Evolutionary conservation across 2,797 vertebrate genomes (phyloP).

Genomic region (Neoniphon sammara): DNA sequence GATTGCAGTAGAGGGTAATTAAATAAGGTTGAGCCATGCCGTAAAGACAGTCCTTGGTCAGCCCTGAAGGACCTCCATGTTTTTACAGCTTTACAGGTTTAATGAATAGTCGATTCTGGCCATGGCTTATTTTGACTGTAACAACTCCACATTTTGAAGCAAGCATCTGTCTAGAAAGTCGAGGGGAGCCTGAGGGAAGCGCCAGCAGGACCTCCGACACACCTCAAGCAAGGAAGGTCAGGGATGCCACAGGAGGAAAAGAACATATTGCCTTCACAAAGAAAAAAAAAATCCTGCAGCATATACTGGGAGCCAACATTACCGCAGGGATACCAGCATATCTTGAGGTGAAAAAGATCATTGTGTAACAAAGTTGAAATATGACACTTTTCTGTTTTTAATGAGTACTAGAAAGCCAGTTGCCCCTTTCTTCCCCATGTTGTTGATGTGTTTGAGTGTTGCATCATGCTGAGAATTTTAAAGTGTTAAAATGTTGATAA

Average conservation of each 20-base stretch:
- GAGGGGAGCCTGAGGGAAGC: not conserved
- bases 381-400: not conserved
- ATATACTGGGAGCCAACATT: not conserved
- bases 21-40: constrained; percentile 28
- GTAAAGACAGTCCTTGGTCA: constrained; percentile 42
- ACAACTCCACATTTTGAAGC: constrained; percentile 9
- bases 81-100: constrained; percentile 37
- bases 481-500: not conserved
- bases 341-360: not conserved
- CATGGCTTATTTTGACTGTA: constrained; percentile 13
- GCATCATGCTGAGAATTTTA: not conserved
- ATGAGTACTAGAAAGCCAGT: too few relatives aligned
- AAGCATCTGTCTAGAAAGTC: constrained; percentile 1
- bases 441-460: not conserved
- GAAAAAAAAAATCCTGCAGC: not conserved
- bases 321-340: not conserved
- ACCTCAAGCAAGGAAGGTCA: constrained; percentile 3
- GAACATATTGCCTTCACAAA: not conserved
- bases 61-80: constrained; percentile 21
- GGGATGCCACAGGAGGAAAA: not conserved
- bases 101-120: constrained; percentile 38
- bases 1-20: constrained; percentile 27
- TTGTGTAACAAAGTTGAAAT: not conserved
- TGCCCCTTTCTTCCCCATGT: not conserved
- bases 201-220: constrained; percentile 2